Evolutionary conservation across 2,888 invertebrate genomes (phyloP), one percentile per base, ranked within the genome.

Genomic region (Calephelis perditalis): DNA sequence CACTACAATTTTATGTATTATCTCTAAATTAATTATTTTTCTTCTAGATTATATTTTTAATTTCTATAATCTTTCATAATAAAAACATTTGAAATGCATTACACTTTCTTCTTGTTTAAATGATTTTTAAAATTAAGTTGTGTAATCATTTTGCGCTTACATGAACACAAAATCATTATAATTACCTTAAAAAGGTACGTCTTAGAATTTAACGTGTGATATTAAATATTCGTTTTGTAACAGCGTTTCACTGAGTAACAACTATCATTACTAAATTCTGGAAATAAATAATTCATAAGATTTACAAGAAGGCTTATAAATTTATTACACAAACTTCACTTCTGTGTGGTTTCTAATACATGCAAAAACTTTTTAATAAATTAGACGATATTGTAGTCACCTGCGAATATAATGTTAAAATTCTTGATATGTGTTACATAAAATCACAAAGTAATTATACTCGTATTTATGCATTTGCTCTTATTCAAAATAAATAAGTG

Each of bases 1-100:
- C 40, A 49, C 58, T 58, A 49, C 58, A 47, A 52, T 52, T 52
- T 15, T 46, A 35, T 35, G 8, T 10, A 6, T 52, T 52, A 4
- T 11, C 35, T 15, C 2, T 15, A 35, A 10, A 52, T 9, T 11
- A 35, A 52, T 11, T 52, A 5, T 6, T 52, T 26, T 26, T 26
- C 26, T 26, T 26, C 7, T 52, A 52, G 11, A 35, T 49, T 26
- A 49, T 6, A 49, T 40, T 26, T 26, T 26, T 40, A 40, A 40
- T 40, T 40, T 40, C 40, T 40, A 6, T 6, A 40, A 7, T 40
- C 40, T 40, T 40, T 7, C 40, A 8, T 6, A 40, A 40, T 40
- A 40, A 40, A 40, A 40, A 40, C 40, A 40, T 40, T 40, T 40
- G 7, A 49, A 49, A 26, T 26, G 15, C 46, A 12, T 46, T 52